A percentile compares a stretch with the other conserved stretches of the same genome.
phyloP scores from a whole-genome alignment of 2,888 invertebrate species.

The Craniophora ligustri region DNA sequence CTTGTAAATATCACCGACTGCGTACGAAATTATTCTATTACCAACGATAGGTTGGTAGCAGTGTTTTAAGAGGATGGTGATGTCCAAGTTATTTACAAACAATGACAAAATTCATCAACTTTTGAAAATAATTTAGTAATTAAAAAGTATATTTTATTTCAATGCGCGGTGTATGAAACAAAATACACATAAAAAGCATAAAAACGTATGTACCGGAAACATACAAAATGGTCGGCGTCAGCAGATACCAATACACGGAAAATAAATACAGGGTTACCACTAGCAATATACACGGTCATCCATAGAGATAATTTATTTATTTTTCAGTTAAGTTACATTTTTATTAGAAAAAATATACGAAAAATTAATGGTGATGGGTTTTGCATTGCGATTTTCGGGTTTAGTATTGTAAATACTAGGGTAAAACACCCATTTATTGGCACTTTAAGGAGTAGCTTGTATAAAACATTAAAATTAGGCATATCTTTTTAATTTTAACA shows the following conservation, averaged over 20 bases:
- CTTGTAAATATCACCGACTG: slow-evolving; percentile 88
- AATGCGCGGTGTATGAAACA: neutral
- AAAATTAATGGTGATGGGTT: no score
- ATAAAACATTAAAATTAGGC: no score
- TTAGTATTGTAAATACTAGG: no score
- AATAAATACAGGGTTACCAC: slow-evolving; percentile 60
- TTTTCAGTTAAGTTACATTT: no score
- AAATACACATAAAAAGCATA: slow-evolving; percentile 2
- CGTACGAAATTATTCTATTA: slow-evolving; percentile 82
- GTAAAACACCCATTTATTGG: no score
- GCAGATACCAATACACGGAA: slow-evolving; percentile 75
- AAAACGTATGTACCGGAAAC: slow-evolving; percentile 66
- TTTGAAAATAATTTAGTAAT: neutral
- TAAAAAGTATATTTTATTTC: neutral
- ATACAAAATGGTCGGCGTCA: slow-evolving; percentile 77
- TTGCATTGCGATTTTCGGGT: no score
- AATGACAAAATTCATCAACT: neutral
- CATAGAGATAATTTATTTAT: slow-evolving; percentile 19
- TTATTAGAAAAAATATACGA: no score
- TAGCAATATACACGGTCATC: neutral
- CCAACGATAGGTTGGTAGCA: slow-evolving; percentile 71
- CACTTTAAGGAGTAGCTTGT: no score
- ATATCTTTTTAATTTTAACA: no score
- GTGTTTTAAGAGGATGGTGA: slow-evolving; percentile 55
- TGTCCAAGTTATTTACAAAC: neutral